Percentiles rank a stretch among this genome's conserved stretches.
Conservation (phyloP, 2,797 vertebrate genomes). For the Myotis daubentonii region DNA sequence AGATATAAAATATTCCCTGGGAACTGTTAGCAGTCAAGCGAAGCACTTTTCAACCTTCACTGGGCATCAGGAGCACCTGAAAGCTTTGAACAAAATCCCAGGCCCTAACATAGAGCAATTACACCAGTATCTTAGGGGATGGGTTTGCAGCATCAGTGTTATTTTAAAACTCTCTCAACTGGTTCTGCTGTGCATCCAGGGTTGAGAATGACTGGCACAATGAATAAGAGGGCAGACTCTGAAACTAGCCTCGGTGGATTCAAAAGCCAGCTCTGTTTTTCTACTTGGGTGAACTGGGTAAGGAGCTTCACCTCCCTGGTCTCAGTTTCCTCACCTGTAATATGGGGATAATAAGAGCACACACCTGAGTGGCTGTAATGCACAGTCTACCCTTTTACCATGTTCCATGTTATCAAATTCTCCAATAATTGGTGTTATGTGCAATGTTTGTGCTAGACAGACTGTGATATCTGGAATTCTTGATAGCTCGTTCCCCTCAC, state of each 20-base stretch:
- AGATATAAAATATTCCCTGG: neutral
- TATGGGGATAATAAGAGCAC: neutral
- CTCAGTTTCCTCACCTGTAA: neutral
- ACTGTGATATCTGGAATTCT: neutral
- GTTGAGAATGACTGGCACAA: neutral
- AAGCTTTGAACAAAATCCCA: neutral
- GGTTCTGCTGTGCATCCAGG: neutral
- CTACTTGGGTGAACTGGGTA: neutral
- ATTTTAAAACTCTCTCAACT: neutral
- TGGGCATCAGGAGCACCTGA: neutral
- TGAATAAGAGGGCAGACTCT: neutral
- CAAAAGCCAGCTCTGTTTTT: neutral
- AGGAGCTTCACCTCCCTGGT: neutral
- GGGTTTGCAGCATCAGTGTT: neutral
- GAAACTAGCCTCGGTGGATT: neutral
- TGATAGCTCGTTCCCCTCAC: neutral
- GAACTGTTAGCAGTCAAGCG: neutral
- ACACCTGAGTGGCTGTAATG: neutral
- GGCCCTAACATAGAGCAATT: neutral
- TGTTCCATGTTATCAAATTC: neutral
- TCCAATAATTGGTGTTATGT: neutral
- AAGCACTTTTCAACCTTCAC: neutral
- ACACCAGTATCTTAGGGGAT: neutral
- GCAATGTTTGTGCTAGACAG: neutral
- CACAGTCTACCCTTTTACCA: neutral